Base-by-base conservation (phyloP, 2,113 vertebrate species). In the Podarcis cretensis region DNA sequence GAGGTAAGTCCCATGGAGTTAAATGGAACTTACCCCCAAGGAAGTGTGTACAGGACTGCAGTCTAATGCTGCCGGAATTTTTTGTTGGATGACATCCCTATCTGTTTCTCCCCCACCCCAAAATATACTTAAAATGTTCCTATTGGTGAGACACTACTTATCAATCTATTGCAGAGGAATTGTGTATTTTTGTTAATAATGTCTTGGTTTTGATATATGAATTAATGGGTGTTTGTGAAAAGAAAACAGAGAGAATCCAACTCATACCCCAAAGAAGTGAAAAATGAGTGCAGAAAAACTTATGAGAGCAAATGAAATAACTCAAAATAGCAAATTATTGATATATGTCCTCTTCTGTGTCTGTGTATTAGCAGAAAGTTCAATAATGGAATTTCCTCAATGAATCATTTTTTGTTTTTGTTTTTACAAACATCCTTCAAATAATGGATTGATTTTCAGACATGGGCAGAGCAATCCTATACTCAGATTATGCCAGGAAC, bases 291-390 rank as follows among this genome's bases (percentile, higher is more conserved):
- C 20, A 0, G 0, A 79, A 54, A 25, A 12, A 71, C 0, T 14
- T 4, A 4, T n/a, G 0, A 40, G 79, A 88, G 89, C n/a, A 65
- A 25, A 20, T 71, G 71, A 48, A 82, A 90, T 75, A 84, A 1
- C n/a, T 20, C 90, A 92, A 76, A 37, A 83, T 85, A 86, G 78
- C 77, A 92, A 92, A 84, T 54, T 43, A 90, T 77, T 76, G 5
- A 6, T 14, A 65, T 54, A 8, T 43, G 16, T 18, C 16, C 69
- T 86, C 63, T 90, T 90, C 87, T 92, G 86, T 90, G 73, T 66
- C 92, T 95, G 92, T 93, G 83, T 91, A 63, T 83, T 93, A 84
- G 78, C 84, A 89, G 82, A 89, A 63, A 87, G 68, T 86, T 91
- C 91, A 87, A 89, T 93, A 89, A 93, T 87, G 78, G 37, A 83